phyloP scores from a whole-genome alignment of 2,888 invertebrate genomes.

The Geotrupes spiniger region DNA sequence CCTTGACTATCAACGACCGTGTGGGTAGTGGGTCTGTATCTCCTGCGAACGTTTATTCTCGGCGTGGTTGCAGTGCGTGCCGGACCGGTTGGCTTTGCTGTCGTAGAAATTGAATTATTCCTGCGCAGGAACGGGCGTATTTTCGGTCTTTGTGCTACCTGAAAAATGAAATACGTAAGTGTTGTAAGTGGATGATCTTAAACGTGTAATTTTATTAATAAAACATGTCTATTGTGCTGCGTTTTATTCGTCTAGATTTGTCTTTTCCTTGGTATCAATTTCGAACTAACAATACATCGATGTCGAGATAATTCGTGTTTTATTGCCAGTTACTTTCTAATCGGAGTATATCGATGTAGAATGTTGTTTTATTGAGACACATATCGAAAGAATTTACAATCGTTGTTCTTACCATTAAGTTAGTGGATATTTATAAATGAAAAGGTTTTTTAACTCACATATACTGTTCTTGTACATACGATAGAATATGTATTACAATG shows the following conservation, averaged over 20 bases:
- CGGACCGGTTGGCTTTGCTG: conserved; percentile 27
- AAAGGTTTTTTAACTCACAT: too few species aligned
- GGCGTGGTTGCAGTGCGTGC: conserved; percentile 9
- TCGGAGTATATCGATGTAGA: too few species aligned
- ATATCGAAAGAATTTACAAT: too few species aligned
- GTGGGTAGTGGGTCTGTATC: conserved; percentile 15
- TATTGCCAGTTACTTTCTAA: too few species aligned
- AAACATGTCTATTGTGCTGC: conserved; percentile 5
- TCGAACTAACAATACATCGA: too few species aligned
- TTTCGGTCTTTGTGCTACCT: conserved; percentile 22
- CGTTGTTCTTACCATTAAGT: too few species aligned
- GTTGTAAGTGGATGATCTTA: neutral
- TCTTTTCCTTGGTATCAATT: too few species aligned
- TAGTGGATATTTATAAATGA: too few species aligned
- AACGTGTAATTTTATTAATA: conserved; percentile 5
- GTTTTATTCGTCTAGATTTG: conserved; percentile 11
- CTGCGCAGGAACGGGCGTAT: conserved; percentile 9
- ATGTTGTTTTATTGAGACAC: too few species aligned
- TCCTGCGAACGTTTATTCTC: conserved; percentile 16
- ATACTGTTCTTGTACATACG: too few species aligned
- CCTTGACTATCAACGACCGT: conserved; percentile 15
- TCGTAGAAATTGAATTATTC: conserved; percentile 36
- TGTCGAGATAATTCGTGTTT: too few species aligned
- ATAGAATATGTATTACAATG: too few species aligned
- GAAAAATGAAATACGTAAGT: conserved; percentile 11